These are phyloP conservation scores for Mixornis gularis DNA, from an alignment of 2,113 vertebrate genomes.

Conservation along the genomic window DNA sequence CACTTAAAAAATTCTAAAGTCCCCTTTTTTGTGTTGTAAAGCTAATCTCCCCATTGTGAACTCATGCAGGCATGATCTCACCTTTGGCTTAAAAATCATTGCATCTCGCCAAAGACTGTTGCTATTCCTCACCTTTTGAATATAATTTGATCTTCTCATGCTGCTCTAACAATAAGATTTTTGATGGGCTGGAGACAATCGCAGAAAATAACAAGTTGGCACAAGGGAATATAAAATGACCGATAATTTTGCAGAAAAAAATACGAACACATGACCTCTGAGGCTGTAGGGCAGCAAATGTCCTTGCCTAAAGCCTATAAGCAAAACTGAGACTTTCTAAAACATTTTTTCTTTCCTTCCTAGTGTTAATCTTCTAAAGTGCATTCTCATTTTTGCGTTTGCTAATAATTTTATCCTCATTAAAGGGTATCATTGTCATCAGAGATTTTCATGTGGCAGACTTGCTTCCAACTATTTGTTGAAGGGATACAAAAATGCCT, in stretches of 20 bases:
- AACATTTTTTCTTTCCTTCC: neutral
- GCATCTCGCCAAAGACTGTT: constrained; percentile 9
- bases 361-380: neutral
- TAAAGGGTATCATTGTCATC: neutral
- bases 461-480: constrained; percentile 20
- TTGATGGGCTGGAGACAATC: neutral
- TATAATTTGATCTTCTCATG: constrained; percentile 15
- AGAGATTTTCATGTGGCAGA: neutral
- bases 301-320: neutral
- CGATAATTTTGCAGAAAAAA: constrained; percentile 42
- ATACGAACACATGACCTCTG: neutral
- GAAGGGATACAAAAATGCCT: neutral
- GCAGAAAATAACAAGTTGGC: constrained; percentile 40
- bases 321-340: neutral
- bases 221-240: neutral
- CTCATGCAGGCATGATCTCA: constrained; percentile 3
- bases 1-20: neutral
- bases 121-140: constrained; percentile 31
- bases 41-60: neutral
- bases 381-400: neutral
- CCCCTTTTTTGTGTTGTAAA: neutral
- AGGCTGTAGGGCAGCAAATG: neutral
- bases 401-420: neutral
- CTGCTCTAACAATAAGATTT: constrained; percentile 2
- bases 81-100: constrained; percentile 46